Evolutionary conservation across 2,113 vertebrate genomes (phyloP).

Genomic region (Garra rufa): DNA sequence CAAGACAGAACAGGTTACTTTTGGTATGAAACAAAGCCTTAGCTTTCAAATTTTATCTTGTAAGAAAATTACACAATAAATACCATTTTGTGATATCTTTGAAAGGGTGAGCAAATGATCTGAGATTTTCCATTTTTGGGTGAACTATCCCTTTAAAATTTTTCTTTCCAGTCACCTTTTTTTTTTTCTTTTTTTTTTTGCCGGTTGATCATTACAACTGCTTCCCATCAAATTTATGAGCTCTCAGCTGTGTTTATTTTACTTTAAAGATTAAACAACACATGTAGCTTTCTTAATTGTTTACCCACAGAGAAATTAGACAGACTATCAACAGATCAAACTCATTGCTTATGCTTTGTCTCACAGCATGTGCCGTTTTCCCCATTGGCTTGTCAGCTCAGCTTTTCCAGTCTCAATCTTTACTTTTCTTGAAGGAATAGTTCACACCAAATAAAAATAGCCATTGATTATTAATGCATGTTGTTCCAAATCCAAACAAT

Average conservation of each 20-base stretch:
- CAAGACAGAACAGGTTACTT: too few species aligned
- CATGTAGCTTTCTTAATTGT: neutral
- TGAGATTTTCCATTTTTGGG: too few species aligned
- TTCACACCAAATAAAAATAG: neutral
- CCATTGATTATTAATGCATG: neutral
- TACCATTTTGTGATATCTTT: too few species aligned
- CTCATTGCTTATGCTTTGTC: neutral
- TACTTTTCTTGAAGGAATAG: neutral
- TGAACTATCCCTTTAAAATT: too few species aligned
- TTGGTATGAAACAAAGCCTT: too few species aligned
- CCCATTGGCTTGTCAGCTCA: neutral
- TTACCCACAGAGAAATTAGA: neutral
- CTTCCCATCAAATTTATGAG: neutral
- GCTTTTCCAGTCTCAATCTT: neutral
- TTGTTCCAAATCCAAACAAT: neutral
- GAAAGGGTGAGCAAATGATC: neutral
- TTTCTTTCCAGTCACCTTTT: neutral
- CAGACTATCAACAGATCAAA: neutral
- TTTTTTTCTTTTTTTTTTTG: too few species aligned
- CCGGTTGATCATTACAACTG: neutral
- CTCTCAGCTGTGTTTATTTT: slow-evolving; percentile 37
- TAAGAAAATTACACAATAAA: too few species aligned
- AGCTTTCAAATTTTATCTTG: too few species aligned
- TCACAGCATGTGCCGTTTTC: neutral
- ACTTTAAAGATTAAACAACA: neutral